Evolutionary conservation across 2,113 vertebrate species (phyloP), one percentile per base, ranked within the genome.

Genomic region (Todiramphus chloris): DNA sequence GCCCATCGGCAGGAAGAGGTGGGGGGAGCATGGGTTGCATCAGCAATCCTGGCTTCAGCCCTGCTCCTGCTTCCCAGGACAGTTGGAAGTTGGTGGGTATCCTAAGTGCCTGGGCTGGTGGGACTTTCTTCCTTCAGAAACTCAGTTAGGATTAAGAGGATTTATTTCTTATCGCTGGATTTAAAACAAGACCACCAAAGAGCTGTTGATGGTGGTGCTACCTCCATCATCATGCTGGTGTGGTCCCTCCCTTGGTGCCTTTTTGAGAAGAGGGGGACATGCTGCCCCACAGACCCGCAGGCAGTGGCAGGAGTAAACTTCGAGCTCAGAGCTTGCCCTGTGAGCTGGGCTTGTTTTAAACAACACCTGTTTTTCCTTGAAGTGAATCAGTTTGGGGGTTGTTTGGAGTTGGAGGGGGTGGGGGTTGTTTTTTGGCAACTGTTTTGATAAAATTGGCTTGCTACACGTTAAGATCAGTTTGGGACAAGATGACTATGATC

Each of bases 141-240:
- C 31, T 4, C 13, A 31, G 6, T 44, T 13, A 23, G 50, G n/a
- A 13, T 56, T 15, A 14, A 43, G 35, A 44, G 24, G 28, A 21
- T 16, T 30, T 81, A 51, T 48, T 37, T 66, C 37, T 67, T 35
- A 14, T 0, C 1, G 3, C 21, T 19, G 75, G 51, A 5, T 79
- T 78, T 66, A 33, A 33, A 67, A 56, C 43, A 35, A 59, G 37
- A 13, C 15, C 48, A 5, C 20, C 1, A 1, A 12, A 37, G 64
- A 33, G 83, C 35, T 5, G 23, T 2, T 1, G n/a, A 0, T 41
- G 63, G 33, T 21, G 46, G 15, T 56, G 58, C 19, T 68, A 16
- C 8, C 62, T 28, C 62, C 25, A 3, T 4, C 39, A 3, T 21
- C 9, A 0, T 0, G n/a, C n/a, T 2, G 1, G 24, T 0, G 16